Evolutionary conservation across 2,113 vertebrate genomes (phyloP), one percentile per base, ranked within the genome.

Genomic region (Todiramphus chloris): DNA sequence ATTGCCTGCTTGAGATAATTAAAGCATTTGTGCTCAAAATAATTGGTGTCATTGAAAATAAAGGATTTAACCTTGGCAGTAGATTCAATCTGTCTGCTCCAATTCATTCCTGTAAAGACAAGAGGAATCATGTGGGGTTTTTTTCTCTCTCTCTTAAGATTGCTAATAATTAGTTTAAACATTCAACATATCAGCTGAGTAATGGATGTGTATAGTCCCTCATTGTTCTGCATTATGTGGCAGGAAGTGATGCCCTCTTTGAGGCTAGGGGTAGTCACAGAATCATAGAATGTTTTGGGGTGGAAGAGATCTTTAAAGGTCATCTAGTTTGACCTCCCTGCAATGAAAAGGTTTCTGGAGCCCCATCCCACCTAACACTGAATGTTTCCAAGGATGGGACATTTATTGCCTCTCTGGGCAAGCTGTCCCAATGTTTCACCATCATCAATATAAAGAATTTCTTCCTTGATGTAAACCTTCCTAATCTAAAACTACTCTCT

Each of bases 1-100:
- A 97, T 96, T 96, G 68, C 51, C 56, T 97, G 50, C 77, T 97
- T 97, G 73, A 94, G 72, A 94, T 96, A 97, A 98, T 97, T 96
- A 96, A 97, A 97, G 51, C 62, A 96, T 91, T 96, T 97, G 35
- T 96, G 63, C 83, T 97, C 68, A 95, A 94, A 98, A 98, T 97
- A 97, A 97, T 96, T 96, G 55, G 33, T 97, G 95, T 96, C 72
- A 91, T 87, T 97, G 77, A 97, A 97, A 97, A 95, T 66, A 94
- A 96, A 97, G 73, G 39, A 74, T 94, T 97, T 96, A 96, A 96
- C 95, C 80, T 97, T 97, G 94, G 92, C 46, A 94, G 27, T 91
- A 95, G 21, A 82, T 97, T 96, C 69, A 97, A n/a, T 96, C 81
- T 89, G 58, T 92, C 94, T 95, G 13, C 48, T 94, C 82, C 96